phyloP scores from a whole-genome alignment of 2,797 vertebrate species.

The Saxicola maurus region DNA sequence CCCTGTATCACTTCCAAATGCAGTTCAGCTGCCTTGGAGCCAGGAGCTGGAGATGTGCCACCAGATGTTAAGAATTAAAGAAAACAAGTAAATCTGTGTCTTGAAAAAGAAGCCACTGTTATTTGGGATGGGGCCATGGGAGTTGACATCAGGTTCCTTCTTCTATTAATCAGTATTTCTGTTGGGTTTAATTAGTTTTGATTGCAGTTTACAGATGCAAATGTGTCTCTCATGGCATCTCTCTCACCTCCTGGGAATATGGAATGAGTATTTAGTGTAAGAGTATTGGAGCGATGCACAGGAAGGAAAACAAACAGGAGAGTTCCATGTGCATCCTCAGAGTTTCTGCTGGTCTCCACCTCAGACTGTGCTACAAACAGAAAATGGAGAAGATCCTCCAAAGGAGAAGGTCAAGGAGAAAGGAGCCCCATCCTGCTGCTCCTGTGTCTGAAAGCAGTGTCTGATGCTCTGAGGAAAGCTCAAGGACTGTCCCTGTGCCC shows the following conservation, averaged over 20 bases:
- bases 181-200: constrained; percentile 27
- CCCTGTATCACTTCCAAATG: background rate
- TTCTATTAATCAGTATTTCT: constrained; percentile 19
- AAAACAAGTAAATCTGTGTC: background rate
- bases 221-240: constrained; percentile 12
- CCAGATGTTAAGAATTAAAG: background rate
- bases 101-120: background rate
- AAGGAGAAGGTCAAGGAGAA: background rate
- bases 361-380: background rate
- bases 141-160: background rate
- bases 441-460: background rate
- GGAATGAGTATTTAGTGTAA: background rate
- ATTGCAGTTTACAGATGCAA: constrained; percentile 45
- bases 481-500: background rate
- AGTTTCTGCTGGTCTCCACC: background rate
- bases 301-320: background rate
- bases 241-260: background rate
- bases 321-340: background rate
- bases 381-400: background rate
- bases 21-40: rapidly evolving
- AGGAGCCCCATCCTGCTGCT: background rate
- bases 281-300: background rate
- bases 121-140: background rate
- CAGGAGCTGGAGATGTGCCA: background rate
- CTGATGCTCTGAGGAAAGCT: background rate